A percentile compares a stretch with the other conserved stretches of the same genome.
These are phyloP conservation scores for Porites evermanni DNA, from an alignment of 92 coral and sea anemone genomes.

Conservation along the genomic window DNA sequence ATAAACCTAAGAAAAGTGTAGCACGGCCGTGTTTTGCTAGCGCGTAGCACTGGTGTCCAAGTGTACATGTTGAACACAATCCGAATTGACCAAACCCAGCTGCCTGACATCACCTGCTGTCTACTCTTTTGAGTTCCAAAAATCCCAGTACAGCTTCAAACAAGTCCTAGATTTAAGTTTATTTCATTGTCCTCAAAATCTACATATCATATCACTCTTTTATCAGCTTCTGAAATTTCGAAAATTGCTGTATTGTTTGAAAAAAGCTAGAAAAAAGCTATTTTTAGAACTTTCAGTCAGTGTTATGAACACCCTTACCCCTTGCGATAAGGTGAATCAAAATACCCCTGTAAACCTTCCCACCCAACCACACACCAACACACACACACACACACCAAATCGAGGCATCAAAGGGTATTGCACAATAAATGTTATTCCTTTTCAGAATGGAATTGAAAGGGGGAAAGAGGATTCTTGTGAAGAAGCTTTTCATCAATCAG, in stretches of 20 bases:
- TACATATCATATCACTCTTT: too few species aligned
- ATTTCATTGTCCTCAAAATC: background rate
- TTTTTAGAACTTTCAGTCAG: background rate
- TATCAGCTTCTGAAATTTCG: background rate
- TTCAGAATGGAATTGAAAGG: conserved; percentile 31
- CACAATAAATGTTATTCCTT: background rate
- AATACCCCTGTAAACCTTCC: background rate
- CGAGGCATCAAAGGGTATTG: background rate
- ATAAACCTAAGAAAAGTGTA: background rate
- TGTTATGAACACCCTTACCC: too few species aligned
- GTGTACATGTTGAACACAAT: too few species aligned
- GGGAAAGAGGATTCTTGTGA: background rate
- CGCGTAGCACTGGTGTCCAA: too few species aligned
- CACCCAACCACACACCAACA: too few species aligned
- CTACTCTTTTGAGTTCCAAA: too few species aligned
- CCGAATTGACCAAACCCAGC: too few species aligned
- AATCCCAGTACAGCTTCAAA: too few species aligned
- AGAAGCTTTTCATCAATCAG: conserved; percentile 1
- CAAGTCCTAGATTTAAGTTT: background rate
- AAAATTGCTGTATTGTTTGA: background rate
- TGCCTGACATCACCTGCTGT: too few species aligned
- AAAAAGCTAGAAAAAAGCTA: background rate
- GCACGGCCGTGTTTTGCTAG: background rate
- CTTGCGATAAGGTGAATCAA: too few species aligned
- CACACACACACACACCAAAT: too few species aligned